Base-by-base conservation (phyloP, 2,888 invertebrate species). In the Hirtodrosophila cameraria region DNA sequence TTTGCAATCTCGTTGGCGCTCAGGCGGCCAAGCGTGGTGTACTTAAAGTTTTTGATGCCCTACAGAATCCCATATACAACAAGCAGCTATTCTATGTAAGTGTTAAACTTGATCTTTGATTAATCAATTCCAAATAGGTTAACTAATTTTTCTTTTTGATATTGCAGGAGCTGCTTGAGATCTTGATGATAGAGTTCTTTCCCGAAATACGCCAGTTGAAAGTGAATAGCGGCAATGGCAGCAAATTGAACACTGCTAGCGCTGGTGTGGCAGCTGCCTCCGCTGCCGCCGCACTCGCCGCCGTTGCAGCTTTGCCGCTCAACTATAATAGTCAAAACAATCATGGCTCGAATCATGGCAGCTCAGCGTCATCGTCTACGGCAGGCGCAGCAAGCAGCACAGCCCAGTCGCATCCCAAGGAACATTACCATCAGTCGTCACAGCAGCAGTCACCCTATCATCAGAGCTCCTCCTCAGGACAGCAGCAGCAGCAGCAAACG, bases 51-150 rank as follows among this genome's bases (percentile, higher is more conserved):
- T 97, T 97, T 90, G 94, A 96, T 88, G 95, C 96, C 43, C 91
- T 97, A 71, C 97, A 97, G 91, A 94, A 97, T 90, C 94, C 94
- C 65, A 93, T 94, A 85, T 94, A 97, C 88, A 97, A 97, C 91
- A 97, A 97, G 88, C 97, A 97, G 88, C 92, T 97, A 35, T 95
- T 97, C 92, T 97, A 97, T 92, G 97, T 97, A 90, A 94, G 78
- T 60, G 1, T n/a, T n/a, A n/a, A n/a, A n/a, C n/a, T n/a, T n/a
- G n/a, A n/a, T n/a, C n/a, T n/a, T n/a, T n/a, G 13, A 18, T 7
- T 11, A 6, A 13, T 8, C n/a, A 13, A 6, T 15, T 1, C 1
- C 0, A 7, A 0, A 7, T 9, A 11, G 13, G 13, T 1, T 2
- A 1, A n/a, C n/a, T 6, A 15, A 30, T 16, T 1, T 57, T 49